Evolutionary conservation across 2,888 invertebrate genomes (phyloP).

Genomic region (Lasioglossum calceatum): DNA sequence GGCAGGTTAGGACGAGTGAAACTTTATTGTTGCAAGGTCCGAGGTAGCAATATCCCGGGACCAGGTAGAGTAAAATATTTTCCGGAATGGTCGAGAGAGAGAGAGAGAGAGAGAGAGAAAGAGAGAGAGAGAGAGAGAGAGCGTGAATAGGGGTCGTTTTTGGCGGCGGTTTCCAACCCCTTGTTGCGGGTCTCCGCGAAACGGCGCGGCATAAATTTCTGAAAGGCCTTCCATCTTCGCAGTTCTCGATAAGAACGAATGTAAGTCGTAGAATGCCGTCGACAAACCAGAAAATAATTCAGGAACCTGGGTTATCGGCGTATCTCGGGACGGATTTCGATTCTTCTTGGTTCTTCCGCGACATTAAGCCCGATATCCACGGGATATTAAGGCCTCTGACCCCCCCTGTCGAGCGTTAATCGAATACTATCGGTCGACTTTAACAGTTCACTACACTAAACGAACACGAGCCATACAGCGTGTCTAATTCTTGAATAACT

Average conservation of each 20-base stretch:
- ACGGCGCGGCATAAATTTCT: slow-evolving; percentile 23
- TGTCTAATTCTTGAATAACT: background rate
- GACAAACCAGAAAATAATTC: slow-evolving; percentile 29
- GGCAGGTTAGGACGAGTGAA: background rate
- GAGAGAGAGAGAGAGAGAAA: no score
- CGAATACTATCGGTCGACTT: background rate
- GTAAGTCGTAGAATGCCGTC: background rate
- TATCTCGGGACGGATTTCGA: slow-evolving; percentile 35
- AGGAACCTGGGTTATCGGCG: background rate
- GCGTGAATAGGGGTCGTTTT: background rate
- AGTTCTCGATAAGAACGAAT: slow-evolving; percentile 31
- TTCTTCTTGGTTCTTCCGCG: slow-evolving; percentile 53
- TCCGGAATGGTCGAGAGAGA: background rate
- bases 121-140: no score
- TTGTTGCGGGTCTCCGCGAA: background rate
- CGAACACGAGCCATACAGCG: background rate
- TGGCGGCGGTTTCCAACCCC: background rate
- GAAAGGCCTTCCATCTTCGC: background rate
- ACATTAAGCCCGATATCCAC: slow-evolving; percentile 55
- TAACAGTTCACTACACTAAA: background rate
- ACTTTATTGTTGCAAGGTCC: background rate
- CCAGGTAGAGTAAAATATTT: background rate
- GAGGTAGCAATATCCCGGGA: background rate
- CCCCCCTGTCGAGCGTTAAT: slow-evolving; percentile 48
- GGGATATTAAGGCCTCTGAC: slow-evolving; percentile 54